phyloP scores from a whole-genome alignment of 2,797 vertebrate genomes.

The Platyrinchus mystaceus region DNA sequence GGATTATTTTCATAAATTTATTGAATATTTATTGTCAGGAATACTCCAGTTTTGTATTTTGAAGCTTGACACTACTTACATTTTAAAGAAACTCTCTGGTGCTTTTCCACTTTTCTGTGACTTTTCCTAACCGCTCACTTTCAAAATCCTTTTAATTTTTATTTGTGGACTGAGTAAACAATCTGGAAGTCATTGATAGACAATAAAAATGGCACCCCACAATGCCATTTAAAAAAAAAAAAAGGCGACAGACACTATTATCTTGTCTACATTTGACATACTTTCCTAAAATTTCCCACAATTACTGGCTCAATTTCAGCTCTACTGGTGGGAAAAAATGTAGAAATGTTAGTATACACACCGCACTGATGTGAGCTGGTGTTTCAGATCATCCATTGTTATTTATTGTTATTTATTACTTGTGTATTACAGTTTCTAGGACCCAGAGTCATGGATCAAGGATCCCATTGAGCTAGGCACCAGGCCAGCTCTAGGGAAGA shows the following conservation, averaged over 20 bases:
- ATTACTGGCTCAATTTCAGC: slow-evolving; percentile 32
- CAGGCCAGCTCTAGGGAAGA: not conserved
- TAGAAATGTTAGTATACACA: not conserved
- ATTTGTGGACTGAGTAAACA: slow-evolving; percentile 38
- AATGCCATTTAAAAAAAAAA: not conserved
- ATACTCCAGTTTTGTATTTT: slow-evolving; percentile 16
- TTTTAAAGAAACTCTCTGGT: slow-evolving; percentile 26
- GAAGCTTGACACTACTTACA: slow-evolving; percentile 5
- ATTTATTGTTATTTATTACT: slow-evolving; percentile 17
- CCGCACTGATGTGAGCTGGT: not conserved
- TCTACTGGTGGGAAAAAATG: slow-evolving; percentile 43
- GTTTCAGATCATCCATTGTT: not conserved
- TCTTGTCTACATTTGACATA: slow-evolving; percentile 49
- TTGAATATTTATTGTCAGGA: slow-evolving; percentile 45
- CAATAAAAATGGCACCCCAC: slow-evolving; percentile 47
- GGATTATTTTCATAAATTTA: slow-evolving; percentile 50
- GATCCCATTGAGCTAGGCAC: not conserved
- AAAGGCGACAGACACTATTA: not conserved
- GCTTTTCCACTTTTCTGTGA: not conserved
- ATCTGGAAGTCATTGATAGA: slow-evolving; percentile 60
- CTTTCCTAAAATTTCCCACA: slow-evolving; percentile 55
- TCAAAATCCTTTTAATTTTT: slow-evolving; percentile 28
- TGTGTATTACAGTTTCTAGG: not conserved
- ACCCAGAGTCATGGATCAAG: not conserved
- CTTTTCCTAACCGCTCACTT: not conserved